Evolutionary conservation across 2,797 vertebrate species (phyloP), one percentile per base, ranked within the genome.

Genomic region (Babyrousa celebensis): DNA sequence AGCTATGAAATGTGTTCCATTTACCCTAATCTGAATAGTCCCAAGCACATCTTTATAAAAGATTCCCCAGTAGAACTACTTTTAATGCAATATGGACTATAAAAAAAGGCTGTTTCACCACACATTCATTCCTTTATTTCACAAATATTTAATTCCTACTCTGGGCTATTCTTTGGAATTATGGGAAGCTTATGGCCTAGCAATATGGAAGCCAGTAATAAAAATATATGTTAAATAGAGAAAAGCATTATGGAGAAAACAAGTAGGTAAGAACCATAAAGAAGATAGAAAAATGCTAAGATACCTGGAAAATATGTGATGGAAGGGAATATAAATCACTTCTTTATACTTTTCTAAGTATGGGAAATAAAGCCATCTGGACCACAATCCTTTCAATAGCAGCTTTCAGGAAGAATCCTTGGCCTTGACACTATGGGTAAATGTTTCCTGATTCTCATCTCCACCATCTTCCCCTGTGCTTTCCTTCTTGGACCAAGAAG

Each of bases 141-240:
- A 85, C n/a, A 91, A 48, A 63, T 79, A 65, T 43, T 94, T 83
- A 85, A 88, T 14, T 75, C 67, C 12, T 78, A 63, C 27, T 68
- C 63, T 72, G 6, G 67, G 15, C 18, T 82, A 77, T 67, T 85
- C 25, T 95, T 96, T 90, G 60, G 29, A 94, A 78, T 79, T 62
- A 88, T 7, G 40, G 12, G 10, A 48, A 63, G 14, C 23, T 89
- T 70, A 70, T 0, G 58, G 21, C 48, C 23, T 58, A 78, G 12
- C 86, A 84, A 62, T 40, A 75, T 36, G 9, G 20, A 94, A 0
- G 54, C 18, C 87, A 15, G 60, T 6, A 87, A 65, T 68, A 77
- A 88, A 70, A 20, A 77, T 32, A 68, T 29, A 65, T 21, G 17
- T 32, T 29, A 78, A 43, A 25, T 29, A 32, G 56, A 36, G 43